Evolutionary conservation across 2,888 invertebrate species (phyloP).

Genomic region (Melanostoma scalare): DNA sequence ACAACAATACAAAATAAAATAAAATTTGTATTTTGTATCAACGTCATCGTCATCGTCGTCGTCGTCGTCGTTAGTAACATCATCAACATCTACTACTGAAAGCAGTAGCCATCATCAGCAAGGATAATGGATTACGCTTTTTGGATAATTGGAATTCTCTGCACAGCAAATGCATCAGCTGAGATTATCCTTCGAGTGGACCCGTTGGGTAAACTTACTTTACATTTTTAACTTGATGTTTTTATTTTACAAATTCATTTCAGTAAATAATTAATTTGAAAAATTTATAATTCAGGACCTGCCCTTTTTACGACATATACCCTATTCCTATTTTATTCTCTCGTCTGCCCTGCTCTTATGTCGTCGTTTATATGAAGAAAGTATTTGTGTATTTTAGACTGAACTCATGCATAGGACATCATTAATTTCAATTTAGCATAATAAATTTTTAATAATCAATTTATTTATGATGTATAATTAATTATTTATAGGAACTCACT

Average conservation of each 20-base stretch:
- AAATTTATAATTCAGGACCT: too few relatives aligned
- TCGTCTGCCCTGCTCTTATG: background rate
- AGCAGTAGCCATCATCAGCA: conserved; percentile 58
- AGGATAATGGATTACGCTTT: conserved; percentile 79
- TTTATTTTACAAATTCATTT: too few relatives aligned
- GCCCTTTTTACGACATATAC: background rate
- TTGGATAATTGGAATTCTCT: conserved; percentile 77
- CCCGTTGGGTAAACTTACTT: conserved; percentile 79
- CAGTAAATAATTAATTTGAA: too few relatives aligned
- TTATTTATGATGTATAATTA: conserved; percentile 44
- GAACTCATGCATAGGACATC: background rate
- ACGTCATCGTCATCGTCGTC: conserved; percentile 29
- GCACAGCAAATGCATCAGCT: conserved; percentile 75
- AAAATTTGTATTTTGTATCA: conserved; percentile 26
- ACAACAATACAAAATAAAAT: background rate
- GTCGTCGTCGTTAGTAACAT: conserved; percentile 11
- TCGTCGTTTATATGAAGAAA: too few relatives aligned
- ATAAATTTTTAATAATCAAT: conserved; percentile 36
- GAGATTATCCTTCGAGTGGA: conserved; percentile 81
- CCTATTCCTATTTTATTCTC: background rate
- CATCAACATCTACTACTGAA: conserved; percentile 22
- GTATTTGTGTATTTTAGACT: background rate
- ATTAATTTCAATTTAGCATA: conserved; percentile 30
- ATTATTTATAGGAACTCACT: conserved; percentile 47
- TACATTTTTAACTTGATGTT: conserved; percentile 5